Percentiles rank a stretch among this genome's conserved stretches.
Conservation (phyloP, 1,140 invertebrate species). For the Homarus americanus region DNA sequence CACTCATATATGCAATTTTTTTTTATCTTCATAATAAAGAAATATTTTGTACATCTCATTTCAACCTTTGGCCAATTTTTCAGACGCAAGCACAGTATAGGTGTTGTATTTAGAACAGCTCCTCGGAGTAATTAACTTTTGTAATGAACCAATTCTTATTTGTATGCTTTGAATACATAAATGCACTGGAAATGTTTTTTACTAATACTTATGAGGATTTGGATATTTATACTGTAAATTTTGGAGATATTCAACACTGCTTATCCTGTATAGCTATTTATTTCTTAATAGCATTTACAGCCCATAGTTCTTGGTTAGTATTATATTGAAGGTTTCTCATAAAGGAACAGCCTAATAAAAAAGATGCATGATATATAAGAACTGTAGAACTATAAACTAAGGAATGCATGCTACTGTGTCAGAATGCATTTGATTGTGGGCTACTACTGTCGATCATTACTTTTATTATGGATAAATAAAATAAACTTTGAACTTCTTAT, state of each 20-base stretch:
- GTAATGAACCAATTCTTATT: not conserved
- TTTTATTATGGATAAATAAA: conserved; percentile 11
- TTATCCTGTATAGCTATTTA: not conserved
- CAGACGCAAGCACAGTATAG: not conserved
- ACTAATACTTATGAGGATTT: not conserved
- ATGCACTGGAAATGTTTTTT: not conserved
- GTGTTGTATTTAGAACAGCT: not conserved
- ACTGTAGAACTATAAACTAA: not conserved
- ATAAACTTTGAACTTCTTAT: not conserved
- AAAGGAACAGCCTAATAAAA: not conserved
- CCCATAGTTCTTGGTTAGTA: not conserved
- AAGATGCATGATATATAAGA: not conserved
- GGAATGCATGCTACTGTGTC: not conserved
- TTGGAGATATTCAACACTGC: not conserved
- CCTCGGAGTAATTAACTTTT: not conserved
- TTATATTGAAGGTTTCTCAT: not conserved
- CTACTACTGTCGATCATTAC: not conserved
- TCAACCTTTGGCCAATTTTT: not conserved
- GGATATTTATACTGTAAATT: not conserved
- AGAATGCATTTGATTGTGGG: not conserved
- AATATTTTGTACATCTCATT: not conserved
- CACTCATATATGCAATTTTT: not conserved
- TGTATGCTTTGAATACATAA: not conserved
- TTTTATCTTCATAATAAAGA: not conserved
- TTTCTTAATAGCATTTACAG: not conserved